Evolutionary conservation across 2,797 vertebrate genomes (phyloP).

Genomic region (Chelon auratus): DNA sequence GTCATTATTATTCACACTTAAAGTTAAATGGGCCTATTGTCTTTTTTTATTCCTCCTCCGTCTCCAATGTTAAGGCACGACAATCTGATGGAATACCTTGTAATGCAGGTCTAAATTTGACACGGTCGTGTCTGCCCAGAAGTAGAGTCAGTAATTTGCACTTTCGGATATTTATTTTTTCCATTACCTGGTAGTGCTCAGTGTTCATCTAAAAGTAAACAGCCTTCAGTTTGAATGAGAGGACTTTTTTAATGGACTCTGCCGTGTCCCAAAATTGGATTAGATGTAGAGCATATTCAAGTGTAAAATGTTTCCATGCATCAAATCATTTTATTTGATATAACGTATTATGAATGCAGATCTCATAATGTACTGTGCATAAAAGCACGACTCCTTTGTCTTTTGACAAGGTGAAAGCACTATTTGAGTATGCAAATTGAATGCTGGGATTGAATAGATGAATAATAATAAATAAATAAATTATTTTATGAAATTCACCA

Average conservation of each 20-base stretch:
- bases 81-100: constrained; percentile 51
- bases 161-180: constrained; percentile 74
- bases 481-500: constrained; percentile 17
- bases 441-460: constrained; percentile 38
- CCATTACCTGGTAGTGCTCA: constrained; percentile 61
- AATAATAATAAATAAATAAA: constrained; percentile 20
- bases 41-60: constrained; percentile 32
- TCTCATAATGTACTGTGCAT: constrained; percentile 51
- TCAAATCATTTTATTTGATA: constrained; percentile 65
- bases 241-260: constrained; percentile 66
- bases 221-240: constrained; percentile 51
- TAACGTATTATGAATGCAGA: constrained; percentile 54
- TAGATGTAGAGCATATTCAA: constrained; percentile 59
- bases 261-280: constrained; percentile 52
- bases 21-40: constrained; percentile 27
- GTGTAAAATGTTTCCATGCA: constrained; percentile 63
- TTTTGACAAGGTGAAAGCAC: constrained; percentile 52
- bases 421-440: constrained; percentile 50
- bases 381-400: constrained; percentile 47
- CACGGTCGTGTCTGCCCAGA: constrained; percentile 23
- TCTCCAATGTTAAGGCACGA: constrained; percentile 46
- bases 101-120: constrained; percentile 53
- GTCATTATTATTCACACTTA: constrained; percentile 24
- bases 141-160: constrained; percentile 50
- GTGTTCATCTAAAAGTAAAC: constrained; percentile 63